These are phyloP conservation scores for Sanderia malayensis DNA, from an alignment of 30 jellyfish, hydroid and myxozoan genomes.

Conservation along the genomic window DNA sequence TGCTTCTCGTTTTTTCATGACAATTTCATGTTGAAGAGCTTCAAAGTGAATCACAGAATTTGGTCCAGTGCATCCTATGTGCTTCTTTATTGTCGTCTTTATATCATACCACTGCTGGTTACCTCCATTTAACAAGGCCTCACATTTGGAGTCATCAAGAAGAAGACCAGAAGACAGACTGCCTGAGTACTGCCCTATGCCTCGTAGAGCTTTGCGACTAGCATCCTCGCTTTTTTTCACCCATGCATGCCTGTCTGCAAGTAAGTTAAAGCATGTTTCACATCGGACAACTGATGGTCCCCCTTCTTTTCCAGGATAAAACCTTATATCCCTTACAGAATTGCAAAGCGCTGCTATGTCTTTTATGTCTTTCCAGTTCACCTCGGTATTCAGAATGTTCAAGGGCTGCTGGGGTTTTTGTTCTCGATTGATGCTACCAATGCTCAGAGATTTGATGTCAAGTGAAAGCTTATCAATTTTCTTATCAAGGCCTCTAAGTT, in stretches of 20 bases:
- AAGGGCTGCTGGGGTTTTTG: background rate
- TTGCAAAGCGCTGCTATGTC: background rate
- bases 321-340: background rate
- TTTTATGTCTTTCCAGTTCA: slow-evolving; percentile 1
- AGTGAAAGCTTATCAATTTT: background rate
- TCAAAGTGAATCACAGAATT: slow-evolving; percentile 5
- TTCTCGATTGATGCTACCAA: background rate
- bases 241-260: background rate
- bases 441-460: slow-evolving; percentile 3
- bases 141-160: background rate
- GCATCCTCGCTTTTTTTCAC: background rate
- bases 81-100: background rate
- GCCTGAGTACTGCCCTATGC: background rate
- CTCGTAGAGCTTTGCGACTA: background rate
- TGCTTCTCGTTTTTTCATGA: slow-evolving; percentile 13
- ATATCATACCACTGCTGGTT: slow-evolving; percentile 5
- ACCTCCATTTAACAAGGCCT: slow-evolving; percentile 6
- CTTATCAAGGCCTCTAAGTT: background rate
- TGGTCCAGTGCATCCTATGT: slow-evolving; percentile 8
- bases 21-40: slow-evolving; percentile 6
- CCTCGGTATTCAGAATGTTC: background rate
- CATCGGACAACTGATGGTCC: slow-evolving; percentile 2
- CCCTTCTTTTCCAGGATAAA: background rate
- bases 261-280: background rate
- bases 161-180: background rate